Evolutionary conservation across 2,113 vertebrate genomes (phyloP).

Genomic region (Anser brachyrhynchus): DNA sequence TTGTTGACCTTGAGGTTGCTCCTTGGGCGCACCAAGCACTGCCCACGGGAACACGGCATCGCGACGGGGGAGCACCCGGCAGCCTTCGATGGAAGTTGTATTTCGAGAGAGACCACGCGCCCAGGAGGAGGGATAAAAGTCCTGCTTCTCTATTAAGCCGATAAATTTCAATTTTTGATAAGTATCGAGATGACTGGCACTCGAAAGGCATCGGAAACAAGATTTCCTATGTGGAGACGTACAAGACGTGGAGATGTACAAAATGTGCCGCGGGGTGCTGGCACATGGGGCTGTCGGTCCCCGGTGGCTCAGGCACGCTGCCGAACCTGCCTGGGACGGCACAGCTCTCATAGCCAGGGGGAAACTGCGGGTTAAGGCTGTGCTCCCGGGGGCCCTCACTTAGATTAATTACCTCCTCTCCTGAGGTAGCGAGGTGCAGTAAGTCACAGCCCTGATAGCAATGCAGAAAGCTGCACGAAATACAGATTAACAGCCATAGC

Average conservation of each 20-base stretch:
- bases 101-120: background rate
- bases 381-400: background rate
- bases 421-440: background rate
- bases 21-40: background rate
- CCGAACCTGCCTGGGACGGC: fast-evolving
- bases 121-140: background rate
- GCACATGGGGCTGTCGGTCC: background rate
- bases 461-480: background rate
- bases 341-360: background rate
- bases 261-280: fast-evolving
- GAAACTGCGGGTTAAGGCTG: background rate
- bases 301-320: background rate
- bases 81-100: background rate
- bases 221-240: fast-evolving
- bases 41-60: background rate
- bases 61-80: fast-evolving
- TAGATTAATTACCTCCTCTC: background rate
- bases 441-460: background rate
- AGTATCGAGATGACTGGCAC: background rate
- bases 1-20: conserved; percentile 1
- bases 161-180: background rate
- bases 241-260: background rate
- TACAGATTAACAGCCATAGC: background rate
- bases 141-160: background rate
- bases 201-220: background rate